Conservation (phyloP, 2,888 invertebrate species). For the Scaptomyza tumidula region DNA sequence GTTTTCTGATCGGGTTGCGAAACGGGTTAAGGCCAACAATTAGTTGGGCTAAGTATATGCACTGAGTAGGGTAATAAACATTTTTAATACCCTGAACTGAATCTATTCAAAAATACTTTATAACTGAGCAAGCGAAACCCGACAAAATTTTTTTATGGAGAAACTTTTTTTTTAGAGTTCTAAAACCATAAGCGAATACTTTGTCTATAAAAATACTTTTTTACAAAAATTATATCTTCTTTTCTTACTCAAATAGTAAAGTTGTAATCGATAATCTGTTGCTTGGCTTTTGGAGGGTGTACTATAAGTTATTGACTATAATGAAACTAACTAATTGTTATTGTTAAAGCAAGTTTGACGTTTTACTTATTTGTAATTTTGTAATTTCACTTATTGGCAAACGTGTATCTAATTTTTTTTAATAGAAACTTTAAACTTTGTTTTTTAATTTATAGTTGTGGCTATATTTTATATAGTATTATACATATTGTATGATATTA, state of each 20-base stretch:
- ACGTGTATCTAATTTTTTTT: background rate
- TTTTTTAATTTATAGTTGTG: too few relatives aligned
- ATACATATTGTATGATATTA: background rate
- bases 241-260: too few relatives aligned
- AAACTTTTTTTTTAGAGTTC: too few relatives aligned
- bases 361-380: conserved; percentile 6
- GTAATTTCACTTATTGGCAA: background rate
- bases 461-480: background rate
- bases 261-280: too few relatives aligned
- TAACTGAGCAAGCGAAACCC: too few relatives aligned
- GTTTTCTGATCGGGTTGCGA: conserved; percentile 4
- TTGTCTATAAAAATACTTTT: too few relatives aligned
- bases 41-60: conserved; percentile 2
- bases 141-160: too few relatives aligned
- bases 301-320: background rate
- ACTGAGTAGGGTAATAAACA: background rate
- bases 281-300: background rate
- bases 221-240: too few relatives aligned
- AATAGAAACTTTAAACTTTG: too few relatives aligned
- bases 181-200: too few relatives aligned
- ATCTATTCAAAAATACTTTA: background rate
- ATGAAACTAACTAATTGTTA: background rate
- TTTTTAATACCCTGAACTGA: background rate
- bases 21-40: background rate
- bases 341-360: conserved; percentile 11